Percentiles rank a stretch among this genome's conserved stretches.
These are phyloP conservation scores for Epistrophe eligans DNA, from an alignment of 2,888 invertebrate genomes.

Conservation along the genomic window DNA sequence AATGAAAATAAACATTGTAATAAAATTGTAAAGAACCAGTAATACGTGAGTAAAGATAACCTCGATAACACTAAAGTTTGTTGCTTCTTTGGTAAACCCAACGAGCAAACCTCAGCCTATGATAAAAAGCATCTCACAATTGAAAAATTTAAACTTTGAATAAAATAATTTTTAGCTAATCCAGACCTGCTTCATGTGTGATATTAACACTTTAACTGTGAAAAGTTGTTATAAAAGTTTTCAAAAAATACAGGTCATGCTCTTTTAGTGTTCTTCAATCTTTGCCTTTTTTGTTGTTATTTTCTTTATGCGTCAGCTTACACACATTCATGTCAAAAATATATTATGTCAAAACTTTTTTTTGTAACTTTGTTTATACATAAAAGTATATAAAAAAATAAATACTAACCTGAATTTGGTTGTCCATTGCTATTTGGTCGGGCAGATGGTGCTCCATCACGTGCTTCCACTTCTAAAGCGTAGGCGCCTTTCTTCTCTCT, in stretches of 20 bases:
- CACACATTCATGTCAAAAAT: neutral
- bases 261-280: neutral
- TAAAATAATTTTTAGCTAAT: neutral
- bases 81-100: too few relatives aligned
- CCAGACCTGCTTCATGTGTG: neutral
- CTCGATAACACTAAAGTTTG: too few relatives aligned
- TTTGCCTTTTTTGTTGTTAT: neutral
- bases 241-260: neutral
- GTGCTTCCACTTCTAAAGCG: slow-evolving; percentile 97
- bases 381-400: too few relatives aligned
- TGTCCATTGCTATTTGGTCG: slow-evolving; percentile 96
- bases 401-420: slow-evolving; percentile 92
- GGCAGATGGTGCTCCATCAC: slow-evolving; percentile 98
- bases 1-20: too few relatives aligned
- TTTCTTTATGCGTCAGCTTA: neutral
- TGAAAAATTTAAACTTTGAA: too few relatives aligned
- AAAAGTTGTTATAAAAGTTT: neutral
- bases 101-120: too few relatives aligned
- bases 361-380: neutral
- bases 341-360: neutral
- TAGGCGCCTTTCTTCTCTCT: slow-evolving; percentile 99
- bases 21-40: too few relatives aligned
- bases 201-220: neutral
- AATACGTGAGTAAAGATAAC: too few relatives aligned
- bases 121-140: too few relatives aligned